Evolutionary conservation across 2,797 vertebrate genomes (phyloP).

Genomic region (Luscinia megarhynchos): DNA sequence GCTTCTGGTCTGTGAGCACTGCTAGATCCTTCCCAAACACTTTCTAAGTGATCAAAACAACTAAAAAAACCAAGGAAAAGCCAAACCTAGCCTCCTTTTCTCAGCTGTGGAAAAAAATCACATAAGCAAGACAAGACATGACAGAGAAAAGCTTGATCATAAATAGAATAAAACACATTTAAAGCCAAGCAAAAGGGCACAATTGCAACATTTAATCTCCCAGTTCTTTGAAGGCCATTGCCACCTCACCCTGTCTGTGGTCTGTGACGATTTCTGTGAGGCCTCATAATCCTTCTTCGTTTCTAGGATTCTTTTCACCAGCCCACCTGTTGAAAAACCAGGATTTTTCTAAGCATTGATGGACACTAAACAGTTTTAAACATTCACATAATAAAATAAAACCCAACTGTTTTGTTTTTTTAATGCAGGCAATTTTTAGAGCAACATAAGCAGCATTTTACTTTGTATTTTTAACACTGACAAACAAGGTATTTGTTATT

Average conservation of each 20-base stretch:
- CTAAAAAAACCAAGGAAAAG: not conserved
- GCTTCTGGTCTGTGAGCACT: not conserved
- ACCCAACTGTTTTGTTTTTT: not conserved
- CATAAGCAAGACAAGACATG: not conserved
- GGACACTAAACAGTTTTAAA: not conserved
- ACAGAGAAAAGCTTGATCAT: not conserved
- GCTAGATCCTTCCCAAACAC: not conserved
- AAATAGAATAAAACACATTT: not conserved
- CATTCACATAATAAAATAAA: not conserved
- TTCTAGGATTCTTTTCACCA: conserved; percentile 95
- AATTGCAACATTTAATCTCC: not conserved
- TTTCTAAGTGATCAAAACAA: not conserved
- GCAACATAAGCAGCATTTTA: not conserved
- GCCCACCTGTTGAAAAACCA: conserved; percentile 84
- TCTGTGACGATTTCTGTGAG: conserved; percentile 75
- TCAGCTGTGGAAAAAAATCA: not conserved
- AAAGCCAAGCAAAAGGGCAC: not conserved
- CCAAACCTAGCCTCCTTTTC: not conserved
- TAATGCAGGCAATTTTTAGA: not conserved
- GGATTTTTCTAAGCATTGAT: not conserved
- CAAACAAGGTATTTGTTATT: not conserved
- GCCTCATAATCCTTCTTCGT: conserved; percentile 94
- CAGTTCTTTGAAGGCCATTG: not conserved
- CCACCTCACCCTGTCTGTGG: conserved; percentile 84
- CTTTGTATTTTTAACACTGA: not conserved